A percentile compares a stretch with the other conserved stretches of the same genome.
These are phyloP conservation scores for Gila robusta DNA, from an alignment of 2,797 vertebrate species.

Conservation along the genomic window DNA sequence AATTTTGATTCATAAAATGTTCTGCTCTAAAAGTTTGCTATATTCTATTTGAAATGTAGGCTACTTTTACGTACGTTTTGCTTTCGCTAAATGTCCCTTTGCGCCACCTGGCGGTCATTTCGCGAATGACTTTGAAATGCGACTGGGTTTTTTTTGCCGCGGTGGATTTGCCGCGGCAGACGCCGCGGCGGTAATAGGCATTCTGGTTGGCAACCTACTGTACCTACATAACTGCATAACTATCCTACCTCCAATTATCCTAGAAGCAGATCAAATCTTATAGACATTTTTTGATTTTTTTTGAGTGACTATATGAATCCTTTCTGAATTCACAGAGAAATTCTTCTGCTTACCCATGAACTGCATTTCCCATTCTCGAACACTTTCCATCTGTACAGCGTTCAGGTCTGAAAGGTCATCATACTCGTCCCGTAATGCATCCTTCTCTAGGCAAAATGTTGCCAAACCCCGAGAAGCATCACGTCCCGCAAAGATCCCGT, in stretches of 20 bases:
- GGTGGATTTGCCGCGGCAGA: too few species aligned
- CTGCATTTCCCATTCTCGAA: constrained; percentile 99
- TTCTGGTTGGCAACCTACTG: too few species aligned
- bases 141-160: too few species aligned
- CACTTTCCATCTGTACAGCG: constrained; percentile 99
- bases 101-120: too few species aligned
- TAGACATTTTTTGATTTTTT: neutral
- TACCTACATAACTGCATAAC: neutral
- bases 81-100: too few species aligned
- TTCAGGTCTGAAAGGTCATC: constrained; percentile 98
- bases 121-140: too few species aligned
- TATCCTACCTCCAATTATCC: neutral
- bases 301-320: neutral
- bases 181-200: too few species aligned
- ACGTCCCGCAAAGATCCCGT: constrained; percentile 97
- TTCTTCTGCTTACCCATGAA: constrained; percentile 87
- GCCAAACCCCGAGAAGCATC: constrained; percentile 97
- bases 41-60: too few species aligned
- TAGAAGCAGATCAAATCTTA: neutral
- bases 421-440: constrained; percentile 94
- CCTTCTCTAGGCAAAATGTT: constrained; percentile 97
- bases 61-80: too few species aligned
- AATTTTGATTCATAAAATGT: too few species aligned
- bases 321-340: neutral
- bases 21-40: too few species aligned